Evolutionary conservation across 2,113 vertebrate genomes (phyloP), one percentile per base, ranked within the genome.

Genomic region (Eublepharis macularius): DNA sequence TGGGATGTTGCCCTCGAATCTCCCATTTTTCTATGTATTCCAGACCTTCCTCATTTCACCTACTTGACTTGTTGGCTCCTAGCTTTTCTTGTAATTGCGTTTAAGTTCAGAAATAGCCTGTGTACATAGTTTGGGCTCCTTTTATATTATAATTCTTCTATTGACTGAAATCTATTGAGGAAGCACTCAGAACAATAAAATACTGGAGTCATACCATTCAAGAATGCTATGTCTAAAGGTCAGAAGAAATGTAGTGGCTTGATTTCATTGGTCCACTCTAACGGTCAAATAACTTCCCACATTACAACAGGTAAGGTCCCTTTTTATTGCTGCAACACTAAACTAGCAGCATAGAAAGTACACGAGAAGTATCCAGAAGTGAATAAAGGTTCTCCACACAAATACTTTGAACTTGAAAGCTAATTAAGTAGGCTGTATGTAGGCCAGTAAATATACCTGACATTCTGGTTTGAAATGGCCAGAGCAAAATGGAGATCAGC

Each of bases 91-190:
- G 84, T 68, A 85, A 73, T 85, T 85, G 51, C 80, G 39, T 29
- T 57, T 79, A 43, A 60, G 81, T 26, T 60, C 36, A 82, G 24
- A 73, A 29, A 32, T 32, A 34, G 39, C 21, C 51, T 12, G 21
- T 80, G 29, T 73, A 80, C 80, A 80, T 80, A 45, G 51, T 85
- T 85, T 47, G 4, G 29, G n/a, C 73, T 65, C 8, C 19, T 80
- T 85, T 80, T 73, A 80, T 63, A 80, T 51, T 45, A 39, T 69
- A 79, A 73, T 80, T 80, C 68, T 80, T 63, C 51, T 16, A 47
- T 63, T 80, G 51, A 14, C 34, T 85, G 76, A 73, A 73, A 80
- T 85, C 63, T 85, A 85, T 85, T 39, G 80, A 85, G n/a, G 24
- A 73, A 79, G 39, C 19, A 45, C 49, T 79, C 29, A 34, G 45